Base-by-base conservation (phyloP, 2,797 vertebrate genomes). In the Mastacembelus armatus region DNA sequence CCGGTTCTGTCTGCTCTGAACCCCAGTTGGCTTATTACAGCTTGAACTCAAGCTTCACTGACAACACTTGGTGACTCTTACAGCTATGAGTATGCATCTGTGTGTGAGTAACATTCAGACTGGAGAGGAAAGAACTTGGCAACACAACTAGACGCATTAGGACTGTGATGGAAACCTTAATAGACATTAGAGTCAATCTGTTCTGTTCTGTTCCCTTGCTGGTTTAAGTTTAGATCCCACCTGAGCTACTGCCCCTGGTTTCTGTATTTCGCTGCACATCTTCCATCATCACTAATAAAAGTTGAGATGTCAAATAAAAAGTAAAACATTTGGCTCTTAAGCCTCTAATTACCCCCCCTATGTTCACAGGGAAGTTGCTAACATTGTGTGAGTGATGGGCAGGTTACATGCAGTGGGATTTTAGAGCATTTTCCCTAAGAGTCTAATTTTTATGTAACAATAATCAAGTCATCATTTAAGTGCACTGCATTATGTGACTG, bases 21-120 rank as follows among this genome's bases (percentile, higher is more conserved):
- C 74, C 71, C 66, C 81, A 66, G 43, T 72, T 74, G 71, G 71
- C 74, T 85, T 85, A 83, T 83, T 80, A 42, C 18, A 11, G 18
- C 18, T 3, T 21, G n/a, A 42, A 42, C n/a, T n/a, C 27, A 36
- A 54, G 61, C 24, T 57, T 36, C 18, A 16, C 26, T 61, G 67
- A 18, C 44, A 47, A 35, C 10, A 8, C 35, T 55, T 9, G 1
- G 21, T 43, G 49, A 64, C 30, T 54, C 18, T 45, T 26, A 24
- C 33, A 57, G 38, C 40, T 52, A 14, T 15, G 39, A 22, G 9
- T 22, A n/a, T 15, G 15, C 48, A 24, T 38, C 4, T 44, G 40
- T 42, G 39, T 48, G 22, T 38, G 26, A 15, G 63, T 27, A 39
- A 60, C 15, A 32, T n/a, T 48, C 43, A 50, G 19, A 19, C 33